These are phyloP conservation scores for Poecilia gillii DNA, from an alignment of 2,797 vertebrate genomes.

Conservation along the genomic window DNA sequence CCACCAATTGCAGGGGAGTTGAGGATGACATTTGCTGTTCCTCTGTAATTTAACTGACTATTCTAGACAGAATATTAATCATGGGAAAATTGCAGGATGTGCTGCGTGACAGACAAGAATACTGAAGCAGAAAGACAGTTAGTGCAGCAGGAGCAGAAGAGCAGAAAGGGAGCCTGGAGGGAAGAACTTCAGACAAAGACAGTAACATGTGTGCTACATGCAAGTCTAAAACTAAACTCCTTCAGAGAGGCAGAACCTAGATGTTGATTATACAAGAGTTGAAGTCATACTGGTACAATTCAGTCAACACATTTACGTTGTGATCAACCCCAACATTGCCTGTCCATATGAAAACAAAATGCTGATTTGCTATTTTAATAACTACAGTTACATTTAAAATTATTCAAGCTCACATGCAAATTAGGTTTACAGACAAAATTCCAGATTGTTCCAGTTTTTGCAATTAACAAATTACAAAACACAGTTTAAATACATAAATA, in stretches of 20 bases:
- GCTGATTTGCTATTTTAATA: neutral
- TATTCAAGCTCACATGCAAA: neutral
- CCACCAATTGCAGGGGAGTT: neutral
- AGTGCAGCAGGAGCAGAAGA: too few species aligned
- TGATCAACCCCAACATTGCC: neutral
- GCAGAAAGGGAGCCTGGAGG: neutral
- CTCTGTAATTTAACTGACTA: slow-evolving; percentile 11
- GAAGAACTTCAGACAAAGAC: neutral
- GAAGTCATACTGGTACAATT: neutral
- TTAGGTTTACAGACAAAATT: neutral
- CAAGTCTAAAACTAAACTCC: neutral
- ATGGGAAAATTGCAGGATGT: slow-evolving; percentile 1
- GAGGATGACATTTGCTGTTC: slow-evolving; percentile 1
- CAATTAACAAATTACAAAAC: neutral
- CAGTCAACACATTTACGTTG: neutral
- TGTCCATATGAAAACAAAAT: neutral
- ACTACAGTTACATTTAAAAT: neutral
- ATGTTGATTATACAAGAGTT: neutral
- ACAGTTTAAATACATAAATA: neutral
- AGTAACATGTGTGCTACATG: neutral
- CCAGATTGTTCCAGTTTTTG: neutral
- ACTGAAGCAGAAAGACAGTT: neutral
- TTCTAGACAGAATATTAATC: slow-evolving; percentile 6
- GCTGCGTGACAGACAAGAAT: neutral
- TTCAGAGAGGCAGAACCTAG: neutral